Conservation (phyloP, 2,888 invertebrate genomes). For the Cryptus viduatorius region DNA sequence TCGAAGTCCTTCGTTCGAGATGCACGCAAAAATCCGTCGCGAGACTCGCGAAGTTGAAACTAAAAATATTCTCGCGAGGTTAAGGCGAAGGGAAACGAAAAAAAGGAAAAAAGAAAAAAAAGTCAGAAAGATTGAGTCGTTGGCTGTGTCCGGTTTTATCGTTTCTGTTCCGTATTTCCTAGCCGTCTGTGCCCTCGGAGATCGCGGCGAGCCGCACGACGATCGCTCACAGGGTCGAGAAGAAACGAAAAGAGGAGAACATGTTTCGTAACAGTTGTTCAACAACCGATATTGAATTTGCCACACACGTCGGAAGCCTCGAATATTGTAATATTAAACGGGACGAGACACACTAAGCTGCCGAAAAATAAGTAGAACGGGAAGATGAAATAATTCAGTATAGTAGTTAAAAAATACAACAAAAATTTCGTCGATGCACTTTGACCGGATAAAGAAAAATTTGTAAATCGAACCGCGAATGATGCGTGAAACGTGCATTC, state of each 20-base stretch:
- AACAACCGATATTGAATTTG: conserved; percentile 13
- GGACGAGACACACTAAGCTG: conserved; percentile 31
- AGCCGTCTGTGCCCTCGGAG: conserved; percentile 40
- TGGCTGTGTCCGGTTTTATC: conserved; percentile 50
- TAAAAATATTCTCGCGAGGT: not conserved
- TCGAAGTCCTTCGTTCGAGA: conserved; percentile 1
- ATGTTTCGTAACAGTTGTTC: conserved; percentile 28
- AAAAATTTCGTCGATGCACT: conserved; percentile 25
- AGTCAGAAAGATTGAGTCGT: conserved; percentile 20
- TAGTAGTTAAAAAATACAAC: not conserved
- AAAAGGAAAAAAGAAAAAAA: not conserved
- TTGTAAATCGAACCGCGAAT: not conserved
- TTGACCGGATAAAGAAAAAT: conserved; percentile 18
- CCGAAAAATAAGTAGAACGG: conserved; percentile 31
- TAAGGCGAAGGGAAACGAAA: conserved; percentile 1
- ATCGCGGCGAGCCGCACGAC: conserved; percentile 31
- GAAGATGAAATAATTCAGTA: conserved; percentile 11
- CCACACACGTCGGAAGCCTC: conserved; percentile 22
- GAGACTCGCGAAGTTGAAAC: not conserved
- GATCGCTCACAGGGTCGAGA: conserved; percentile 36
- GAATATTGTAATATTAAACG: conserved; percentile 26
- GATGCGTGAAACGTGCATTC: conserved; percentile 54
- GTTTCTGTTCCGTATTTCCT: conserved; percentile 37
- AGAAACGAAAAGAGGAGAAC: not conserved
- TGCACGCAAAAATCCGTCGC: conserved; percentile 22